Conservation (phyloP, 2,888 invertebrate genomes). For the Tholera decimalis region DNA sequence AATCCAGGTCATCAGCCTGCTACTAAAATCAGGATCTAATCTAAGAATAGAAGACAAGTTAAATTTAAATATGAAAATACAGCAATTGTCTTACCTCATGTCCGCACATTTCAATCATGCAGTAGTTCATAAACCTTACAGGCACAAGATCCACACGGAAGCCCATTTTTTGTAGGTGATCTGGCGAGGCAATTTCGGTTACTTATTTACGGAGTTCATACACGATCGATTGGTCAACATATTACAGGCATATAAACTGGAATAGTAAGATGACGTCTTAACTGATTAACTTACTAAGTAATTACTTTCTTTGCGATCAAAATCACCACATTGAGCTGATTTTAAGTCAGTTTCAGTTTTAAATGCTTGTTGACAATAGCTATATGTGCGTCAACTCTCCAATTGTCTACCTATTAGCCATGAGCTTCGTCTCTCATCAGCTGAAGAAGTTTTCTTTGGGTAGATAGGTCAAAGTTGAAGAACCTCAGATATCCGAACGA, state of each 20-base stretch:
- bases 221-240: neutral
- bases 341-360: too few relatives aligned
- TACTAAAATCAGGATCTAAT: neutral
- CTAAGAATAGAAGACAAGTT: neutral
- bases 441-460: neutral
- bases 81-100: slow-evolving; percentile 59
- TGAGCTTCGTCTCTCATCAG: neutral
- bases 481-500: neutral
- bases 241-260: neutral
- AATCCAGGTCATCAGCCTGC: neutral
- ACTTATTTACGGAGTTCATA: neutral
- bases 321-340: neutral
- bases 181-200: slow-evolving; percentile 19
- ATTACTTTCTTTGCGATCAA: too few relatives aligned
- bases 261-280: neutral
- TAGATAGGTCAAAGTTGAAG: neutral
- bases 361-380: neutral
- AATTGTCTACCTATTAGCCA: neutral
- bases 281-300: too few relatives aligned
- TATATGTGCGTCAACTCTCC: neutral
- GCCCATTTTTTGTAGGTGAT: slow-evolving; percentile 38
- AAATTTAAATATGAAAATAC: neutral
- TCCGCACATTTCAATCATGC: slow-evolving; percentile 55
- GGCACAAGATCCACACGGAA: slow-evolving; percentile 45
- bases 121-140: slow-evolving; percentile 39